Evolutionary conservation across 2,888 invertebrate species (phyloP).

Genomic region (Callinectes sapidus): DNA sequence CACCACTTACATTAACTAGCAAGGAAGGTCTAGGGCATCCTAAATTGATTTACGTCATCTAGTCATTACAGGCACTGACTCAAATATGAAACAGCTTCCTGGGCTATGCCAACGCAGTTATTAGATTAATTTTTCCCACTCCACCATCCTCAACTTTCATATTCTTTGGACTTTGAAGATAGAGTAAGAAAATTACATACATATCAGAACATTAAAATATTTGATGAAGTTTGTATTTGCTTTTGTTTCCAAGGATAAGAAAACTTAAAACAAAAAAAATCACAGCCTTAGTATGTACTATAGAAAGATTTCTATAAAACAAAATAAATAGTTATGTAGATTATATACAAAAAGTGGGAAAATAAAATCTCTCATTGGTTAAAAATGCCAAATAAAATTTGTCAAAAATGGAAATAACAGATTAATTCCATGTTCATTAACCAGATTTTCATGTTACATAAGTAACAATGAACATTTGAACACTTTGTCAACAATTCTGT

Average conservation of each 20-base stretch:
- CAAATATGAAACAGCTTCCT: background rate
- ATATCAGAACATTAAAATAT: conserved; percentile 1
- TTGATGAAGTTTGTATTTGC: background rate
- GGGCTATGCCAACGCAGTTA: background rate
- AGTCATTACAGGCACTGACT: background rate
- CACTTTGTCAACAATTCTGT: too few relatives aligned
- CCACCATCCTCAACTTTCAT: background rate
- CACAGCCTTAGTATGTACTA: conserved; percentile 57
- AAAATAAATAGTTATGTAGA: conserved; percentile 42
- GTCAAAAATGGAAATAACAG: background rate
- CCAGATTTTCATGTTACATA: background rate
- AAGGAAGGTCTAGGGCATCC: background rate
- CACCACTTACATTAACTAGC: background rate
- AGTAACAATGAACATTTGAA: background rate
- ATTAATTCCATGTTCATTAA: background rate
- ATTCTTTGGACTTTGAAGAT: background rate
- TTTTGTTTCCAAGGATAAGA: background rate
- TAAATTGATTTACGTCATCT: background rate
- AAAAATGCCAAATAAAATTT: background rate
- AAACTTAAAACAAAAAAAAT: conserved; percentile 43
- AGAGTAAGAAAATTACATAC: background rate
- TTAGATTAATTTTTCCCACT: background rate
- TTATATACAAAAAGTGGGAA: conserved; percentile 43
- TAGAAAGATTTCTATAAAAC: conserved; percentile 38
- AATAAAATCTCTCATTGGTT: background rate